Evolutionary conservation across 2,888 invertebrate species (phyloP), one percentile per base, ranked within the genome.

Genomic region (Isotomurus palustris): DNA sequence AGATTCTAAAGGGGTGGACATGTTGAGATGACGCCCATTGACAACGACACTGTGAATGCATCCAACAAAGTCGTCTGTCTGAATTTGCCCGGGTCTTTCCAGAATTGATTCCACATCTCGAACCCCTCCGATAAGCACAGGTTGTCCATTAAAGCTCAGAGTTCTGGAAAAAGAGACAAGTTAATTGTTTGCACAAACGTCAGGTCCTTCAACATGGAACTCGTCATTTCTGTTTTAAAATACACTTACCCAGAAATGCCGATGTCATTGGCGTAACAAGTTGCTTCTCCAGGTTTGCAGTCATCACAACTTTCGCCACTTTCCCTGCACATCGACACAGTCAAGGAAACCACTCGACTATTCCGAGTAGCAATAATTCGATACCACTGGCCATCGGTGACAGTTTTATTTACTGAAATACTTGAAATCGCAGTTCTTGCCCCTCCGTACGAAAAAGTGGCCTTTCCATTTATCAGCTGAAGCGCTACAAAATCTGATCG

Each of bases 401-500:
- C 79, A 64, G 83, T 83, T 70, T 81, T 81, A 17, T 79, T 80
- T 17, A 89, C 85, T 3, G 84, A 80, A 2, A 92, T 83, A 0
- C 87, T 84, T 0, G 90, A 88, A 35, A 92, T 89, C 2, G 91
- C 91, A 25, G 91, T 91, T 72, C 92, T 80, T 0, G 90, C 85
- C 2, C 91, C 90, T 14, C 92, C 91, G 74, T 90, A 93, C 0
- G 93, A 91, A 75, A 96, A 93, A 19, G 86, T 81, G 0, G 91
- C 87, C 70, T 83, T 84, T 1, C 94, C 92, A 56, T 84, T 82
- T 0, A 92, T 80, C 50, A 96, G 76, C 76, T 96, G 94, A 62
- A 96, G 82, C 0, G 94, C 91, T 35, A 96, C 84, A 73, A 95
- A 96, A 76, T 93, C 92, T 0, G 91, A 91, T 66, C 92, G 80